A percentile compares a stretch with the other conserved stretches of the same genome.
These are phyloP conservation scores for Brienomyrus longianalis DNA, from an alignment of 2,113 vertebrate genomes.

Conservation along the genomic window DNA sequence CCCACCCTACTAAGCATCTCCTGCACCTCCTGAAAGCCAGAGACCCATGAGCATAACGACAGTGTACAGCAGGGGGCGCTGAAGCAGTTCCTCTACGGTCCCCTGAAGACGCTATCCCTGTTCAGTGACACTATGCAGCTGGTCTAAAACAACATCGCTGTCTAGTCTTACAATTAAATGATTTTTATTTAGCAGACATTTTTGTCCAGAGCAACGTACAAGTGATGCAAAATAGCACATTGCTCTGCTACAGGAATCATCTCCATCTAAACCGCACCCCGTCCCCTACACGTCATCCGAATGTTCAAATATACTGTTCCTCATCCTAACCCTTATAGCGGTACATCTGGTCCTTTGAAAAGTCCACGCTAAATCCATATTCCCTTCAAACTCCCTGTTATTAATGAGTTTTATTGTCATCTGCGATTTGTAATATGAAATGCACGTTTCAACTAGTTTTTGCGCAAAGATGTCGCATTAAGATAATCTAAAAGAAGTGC, in stretches of 20 bases:
- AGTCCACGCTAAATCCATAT: not conserved
- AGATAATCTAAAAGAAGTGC: not conserved
- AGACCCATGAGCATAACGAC: not conserved
- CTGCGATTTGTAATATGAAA: not conserved
- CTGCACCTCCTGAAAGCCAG: not conserved
- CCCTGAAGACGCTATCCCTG: not conserved
- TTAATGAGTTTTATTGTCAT: not conserved
- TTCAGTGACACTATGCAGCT: not conserved
- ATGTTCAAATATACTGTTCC: too few species aligned
- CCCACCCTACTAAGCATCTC: not conserved
- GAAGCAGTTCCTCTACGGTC: not conserved
- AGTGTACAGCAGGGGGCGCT: not conserved
- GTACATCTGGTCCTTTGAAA: not conserved
- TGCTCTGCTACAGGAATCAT: not conserved
- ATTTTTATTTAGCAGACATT: not conserved
- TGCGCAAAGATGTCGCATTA: not conserved
- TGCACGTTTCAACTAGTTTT: not conserved
- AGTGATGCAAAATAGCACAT: not conserved
- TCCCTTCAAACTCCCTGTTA: not conserved
- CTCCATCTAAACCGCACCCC: not conserved
- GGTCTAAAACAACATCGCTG: not conserved
- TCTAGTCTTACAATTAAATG: not conserved
- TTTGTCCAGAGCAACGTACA: not conserved
- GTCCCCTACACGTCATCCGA: too few species aligned
- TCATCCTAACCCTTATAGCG: not conserved